phyloP scores from a whole-genome alignment of 2,888 invertebrate genomes.

The Graphium colonna region DNA sequence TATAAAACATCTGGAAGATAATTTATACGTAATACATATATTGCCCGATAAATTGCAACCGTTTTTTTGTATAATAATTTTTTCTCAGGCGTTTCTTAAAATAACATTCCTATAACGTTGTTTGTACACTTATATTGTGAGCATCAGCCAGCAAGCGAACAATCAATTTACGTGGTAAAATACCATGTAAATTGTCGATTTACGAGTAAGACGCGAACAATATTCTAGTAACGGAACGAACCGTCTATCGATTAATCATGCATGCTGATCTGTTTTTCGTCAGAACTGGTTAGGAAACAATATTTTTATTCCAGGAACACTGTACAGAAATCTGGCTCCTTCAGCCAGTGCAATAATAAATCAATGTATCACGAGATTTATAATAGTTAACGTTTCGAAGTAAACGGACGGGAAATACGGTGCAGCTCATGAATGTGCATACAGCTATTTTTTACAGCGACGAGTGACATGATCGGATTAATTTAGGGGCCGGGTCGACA shows the following conservation, averaged over 20 bases:
- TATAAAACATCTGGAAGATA: too few species aligned
- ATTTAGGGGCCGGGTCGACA: background rate
- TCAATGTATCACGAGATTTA: conserved; percentile 17
- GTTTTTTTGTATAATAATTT: too few species aligned
- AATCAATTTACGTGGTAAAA: background rate
- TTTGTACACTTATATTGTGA: too few species aligned
- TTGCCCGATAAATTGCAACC: too few species aligned
- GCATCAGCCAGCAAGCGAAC: background rate
- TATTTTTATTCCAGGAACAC: conserved; percentile 39
- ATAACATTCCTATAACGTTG: too few species aligned
- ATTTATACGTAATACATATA: too few species aligned
- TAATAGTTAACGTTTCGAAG: background rate
- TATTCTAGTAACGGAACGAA: conserved; percentile 17
- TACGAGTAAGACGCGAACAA: background rate
- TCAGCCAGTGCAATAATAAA: conserved; percentile 23
- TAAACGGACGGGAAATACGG: background rate
- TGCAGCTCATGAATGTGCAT: conserved; percentile 10
- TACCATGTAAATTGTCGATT: background rate
- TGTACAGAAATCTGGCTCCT: conserved; percentile 38
- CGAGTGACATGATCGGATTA: conserved; percentile 1
- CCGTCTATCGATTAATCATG: conserved; percentile 38
- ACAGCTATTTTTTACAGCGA: conserved; percentile 4
- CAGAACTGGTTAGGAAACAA: conserved; percentile 24
- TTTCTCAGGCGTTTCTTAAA: too few species aligned
- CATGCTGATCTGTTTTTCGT: conserved; percentile 32